Percentiles rank a stretch among this genome's conserved stretches.
These are phyloP conservation scores for Thunnus albacares DNA, from an alignment of 2,797 vertebrate species.

Conservation along the genomic window DNA sequence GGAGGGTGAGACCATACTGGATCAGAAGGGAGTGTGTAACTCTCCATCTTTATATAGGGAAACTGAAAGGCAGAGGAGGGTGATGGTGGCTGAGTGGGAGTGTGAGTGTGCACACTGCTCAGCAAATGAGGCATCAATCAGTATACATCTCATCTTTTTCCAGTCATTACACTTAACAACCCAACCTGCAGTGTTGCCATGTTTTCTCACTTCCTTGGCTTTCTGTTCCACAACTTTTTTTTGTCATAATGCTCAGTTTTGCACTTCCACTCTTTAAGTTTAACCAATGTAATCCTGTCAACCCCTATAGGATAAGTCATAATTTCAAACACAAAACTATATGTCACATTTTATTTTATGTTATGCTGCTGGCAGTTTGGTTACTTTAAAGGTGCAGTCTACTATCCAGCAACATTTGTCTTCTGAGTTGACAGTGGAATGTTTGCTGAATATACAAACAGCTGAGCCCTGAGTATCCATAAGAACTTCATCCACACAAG, in stretches of 20 bases:
- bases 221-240: not conserved
- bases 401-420: conserved; percentile 17
- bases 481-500: conserved; percentile 28
- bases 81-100: conserved; percentile 37
- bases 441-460: conserved; percentile 48
- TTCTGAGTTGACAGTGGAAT: conserved; percentile 40
- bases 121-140: conserved; percentile 55
- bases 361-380: not conserved
- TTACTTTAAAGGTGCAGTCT: conserved; percentile 38
- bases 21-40: conserved; percentile 50
- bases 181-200: not conserved
- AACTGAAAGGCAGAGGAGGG: conserved; percentile 29
- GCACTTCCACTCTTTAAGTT: not conserved
- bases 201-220: not conserved
- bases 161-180: conserved; percentile 20
- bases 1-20: conserved; percentile 59
- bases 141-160: conserved; percentile 24
- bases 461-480: conserved; percentile 23
- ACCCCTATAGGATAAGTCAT: not conserved
- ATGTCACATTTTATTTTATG: not conserved
- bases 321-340: conserved; percentile 2
- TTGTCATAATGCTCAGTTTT: conserved; percentile 3
- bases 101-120: conserved; percentile 19
- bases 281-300: conserved; percentile 12
- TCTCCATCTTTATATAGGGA: conserved; percentile 58